Percentiles rank a stretch among this genome's conserved stretches.
These are phyloP conservation scores for Cheilinus undulatus DNA, from an alignment of 2,113 vertebrate species.

Conservation along the genomic window DNA sequence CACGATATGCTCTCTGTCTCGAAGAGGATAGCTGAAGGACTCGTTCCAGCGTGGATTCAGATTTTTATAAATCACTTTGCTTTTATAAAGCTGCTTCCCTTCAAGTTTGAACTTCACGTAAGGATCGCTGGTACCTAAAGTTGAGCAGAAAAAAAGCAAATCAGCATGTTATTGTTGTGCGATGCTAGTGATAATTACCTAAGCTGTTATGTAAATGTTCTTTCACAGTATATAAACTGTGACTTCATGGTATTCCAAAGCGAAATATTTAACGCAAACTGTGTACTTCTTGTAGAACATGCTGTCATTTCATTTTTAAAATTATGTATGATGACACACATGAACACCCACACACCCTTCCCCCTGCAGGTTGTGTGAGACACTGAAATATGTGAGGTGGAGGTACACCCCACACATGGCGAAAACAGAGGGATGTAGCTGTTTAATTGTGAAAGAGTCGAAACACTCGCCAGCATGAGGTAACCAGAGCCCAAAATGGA, in stretches of 20 bases:
- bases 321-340: constrained; percentile 38
- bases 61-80: constrained; percentile 94
- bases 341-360: constrained; percentile 46
- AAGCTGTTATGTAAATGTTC: neutral
- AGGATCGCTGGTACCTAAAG: constrained; percentile 92
- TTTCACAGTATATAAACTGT: neutral
- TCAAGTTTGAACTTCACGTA: constrained; percentile 97
- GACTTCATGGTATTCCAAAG: neutral
- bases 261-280: constrained; percentile 16
- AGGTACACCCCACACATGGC: constrained; percentile 67
- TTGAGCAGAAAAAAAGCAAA: constrained; percentile 30
- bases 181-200: neutral
- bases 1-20: constrained; percentile 88
- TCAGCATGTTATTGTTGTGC: neutral
- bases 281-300: constrained; percentile 7
- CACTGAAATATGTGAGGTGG: constrained; percentile 63
- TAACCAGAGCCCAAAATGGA: constrained; percentile 75
- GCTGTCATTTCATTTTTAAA: constrained; percentile 27
- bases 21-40: constrained; percentile 89
- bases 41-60: constrained; percentile 96
- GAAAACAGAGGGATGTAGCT: constrained; percentile 75
- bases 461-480: constrained; percentile 80
- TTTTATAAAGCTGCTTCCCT: constrained; percentile 96
- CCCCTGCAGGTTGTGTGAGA: constrained; percentile 58
- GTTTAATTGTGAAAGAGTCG: constrained; percentile 79